Evolutionary conservation across 2,113 vertebrate genomes (phyloP).

Genomic region (Lophochroa leadbeateri): DNA sequence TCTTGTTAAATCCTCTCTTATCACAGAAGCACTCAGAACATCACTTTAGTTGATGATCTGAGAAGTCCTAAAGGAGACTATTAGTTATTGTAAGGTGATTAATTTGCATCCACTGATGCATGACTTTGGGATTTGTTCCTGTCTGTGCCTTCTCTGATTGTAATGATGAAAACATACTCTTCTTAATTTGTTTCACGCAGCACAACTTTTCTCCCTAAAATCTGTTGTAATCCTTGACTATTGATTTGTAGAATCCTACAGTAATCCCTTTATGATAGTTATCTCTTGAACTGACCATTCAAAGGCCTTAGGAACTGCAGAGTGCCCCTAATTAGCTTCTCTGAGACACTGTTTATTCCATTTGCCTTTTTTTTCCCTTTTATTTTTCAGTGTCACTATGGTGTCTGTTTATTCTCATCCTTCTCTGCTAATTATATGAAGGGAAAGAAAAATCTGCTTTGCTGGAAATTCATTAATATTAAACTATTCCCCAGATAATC

Average conservation of each 20-base stretch:
- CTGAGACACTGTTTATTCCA: background rate
- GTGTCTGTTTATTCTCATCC: background rate
- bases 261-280: background rate
- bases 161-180: background rate
- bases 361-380: background rate
- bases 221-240: background rate
- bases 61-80: background rate
- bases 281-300: background rate
- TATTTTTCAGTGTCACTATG: background rate
- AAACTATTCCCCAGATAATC: constrained; percentile 10
- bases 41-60: background rate
- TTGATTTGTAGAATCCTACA: background rate
- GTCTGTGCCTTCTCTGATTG: background rate
- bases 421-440: background rate
- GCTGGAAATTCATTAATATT: constrained; percentile 9
- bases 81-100: background rate
- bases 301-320: background rate
- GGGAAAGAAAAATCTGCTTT: background rate
- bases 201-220: background rate
- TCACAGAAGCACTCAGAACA: background rate
- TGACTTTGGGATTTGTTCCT: background rate
- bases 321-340: constrained; percentile 5
- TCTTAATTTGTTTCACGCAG: background rate
- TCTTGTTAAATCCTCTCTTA: background rate
- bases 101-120: background rate